Conservation (phyloP, 2,797 vertebrate species). For the Pseudochromis fuscus region DNA sequence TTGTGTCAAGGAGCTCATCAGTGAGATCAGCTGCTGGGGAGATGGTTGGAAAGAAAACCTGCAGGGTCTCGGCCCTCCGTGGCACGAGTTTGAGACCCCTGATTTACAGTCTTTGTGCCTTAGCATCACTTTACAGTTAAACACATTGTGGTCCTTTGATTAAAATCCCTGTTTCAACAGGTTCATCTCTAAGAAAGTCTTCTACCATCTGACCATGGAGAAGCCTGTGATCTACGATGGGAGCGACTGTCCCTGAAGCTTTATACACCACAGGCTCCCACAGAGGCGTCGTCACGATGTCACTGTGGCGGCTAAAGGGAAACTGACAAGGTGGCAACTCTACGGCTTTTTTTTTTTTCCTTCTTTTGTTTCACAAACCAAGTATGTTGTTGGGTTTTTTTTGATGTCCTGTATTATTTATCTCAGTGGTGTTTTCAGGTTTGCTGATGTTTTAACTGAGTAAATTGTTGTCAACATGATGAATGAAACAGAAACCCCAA, state of each 20-base stretch:
- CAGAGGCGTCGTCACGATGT: slow-evolving; percentile 6
- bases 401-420: slow-evolving; percentile 30
- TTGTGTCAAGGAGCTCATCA: too few relatives aligned
- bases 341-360: slow-evolving; percentile 7
- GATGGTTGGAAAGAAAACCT: too few relatives aligned
- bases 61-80: too few relatives aligned
- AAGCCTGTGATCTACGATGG: slow-evolving; percentile 95
- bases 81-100: too few relatives aligned
- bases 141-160: slow-evolving; percentile 37
- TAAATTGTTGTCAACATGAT: slow-evolving; percentile 26
- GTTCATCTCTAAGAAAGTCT: slow-evolving; percentile 96
- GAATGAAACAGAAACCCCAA: slow-evolving; percentile 38
- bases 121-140: neutral
- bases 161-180: slow-evolving; percentile 74
- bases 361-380: slow-evolving; percentile 25
- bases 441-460: slow-evolving; percentile 33
- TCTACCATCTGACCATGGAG: slow-evolving; percentile 93
- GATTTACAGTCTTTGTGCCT: too few relatives aligned
- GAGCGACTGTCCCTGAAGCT: slow-evolving; percentile 90
- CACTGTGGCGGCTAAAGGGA: slow-evolving; percentile 18
- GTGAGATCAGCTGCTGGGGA: too few relatives aligned
- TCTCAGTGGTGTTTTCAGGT: slow-evolving; percentile 27
- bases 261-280: neutral
- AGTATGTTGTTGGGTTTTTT: slow-evolving; percentile 33
- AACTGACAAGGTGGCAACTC: slow-evolving; percentile 23